These are phyloP conservation scores for Salvelinus fontinalis DNA, from an alignment of 2,113 vertebrate genomes.

Conservation along the genomic window DNA sequence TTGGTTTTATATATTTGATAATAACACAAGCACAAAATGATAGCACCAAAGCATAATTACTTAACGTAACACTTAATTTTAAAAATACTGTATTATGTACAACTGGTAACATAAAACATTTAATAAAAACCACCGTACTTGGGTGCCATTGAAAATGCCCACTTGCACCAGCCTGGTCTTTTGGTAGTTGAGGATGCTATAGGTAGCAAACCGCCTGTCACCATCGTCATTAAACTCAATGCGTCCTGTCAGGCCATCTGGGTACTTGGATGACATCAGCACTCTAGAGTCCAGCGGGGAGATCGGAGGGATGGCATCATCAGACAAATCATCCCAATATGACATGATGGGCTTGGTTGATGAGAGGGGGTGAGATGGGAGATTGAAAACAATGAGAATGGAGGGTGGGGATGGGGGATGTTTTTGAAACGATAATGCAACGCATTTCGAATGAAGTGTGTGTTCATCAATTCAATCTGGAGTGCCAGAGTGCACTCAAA, in stretches of 20 bases:
- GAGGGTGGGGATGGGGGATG: background rate
- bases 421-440: background rate
- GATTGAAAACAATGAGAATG: slow-evolving; percentile 10
- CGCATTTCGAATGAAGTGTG: no score
- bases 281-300: slow-evolving; percentile 77
- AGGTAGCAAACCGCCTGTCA: slow-evolving; percentile 95
- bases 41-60: background rate
- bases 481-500: no score
- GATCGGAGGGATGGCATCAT: background rate
- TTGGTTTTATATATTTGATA: background rate
- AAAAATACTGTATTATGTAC: no score
- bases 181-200: slow-evolving; percentile 97
- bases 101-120: no score
- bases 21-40: background rate
- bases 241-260: slow-evolving; percentile 89
- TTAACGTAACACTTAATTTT: no score
- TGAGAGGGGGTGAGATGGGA: no score
- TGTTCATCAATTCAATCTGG: no score
- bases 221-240: slow-evolving; percentile 98
- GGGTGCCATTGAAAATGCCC: slow-evolving; percentile 93
- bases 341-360: no score
- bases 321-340: background rate
- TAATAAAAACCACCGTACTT: slow-evolving; percentile 71
- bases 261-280: slow-evolving; percentile 95
- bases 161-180: slow-evolving; percentile 93